Base-by-base conservation (phyloP, 2,797 vertebrate species). In the Heliangelus exortis region DNA sequence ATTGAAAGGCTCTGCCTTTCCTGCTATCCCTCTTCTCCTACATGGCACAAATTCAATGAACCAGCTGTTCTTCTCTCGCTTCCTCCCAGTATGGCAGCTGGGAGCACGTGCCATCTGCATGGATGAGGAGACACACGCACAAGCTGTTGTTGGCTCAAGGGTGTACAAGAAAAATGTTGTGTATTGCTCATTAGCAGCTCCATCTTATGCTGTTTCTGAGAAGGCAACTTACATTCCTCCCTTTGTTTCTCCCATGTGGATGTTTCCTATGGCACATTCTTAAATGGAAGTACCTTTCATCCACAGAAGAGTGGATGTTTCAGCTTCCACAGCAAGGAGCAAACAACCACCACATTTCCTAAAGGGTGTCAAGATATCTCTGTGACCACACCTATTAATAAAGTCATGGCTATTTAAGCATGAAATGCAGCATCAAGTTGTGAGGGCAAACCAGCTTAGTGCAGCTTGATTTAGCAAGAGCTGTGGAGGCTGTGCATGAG, bases 341-440 rank as follows among this genome's bases (percentile, higher is more conserved):
- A 87, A 79, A 6, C 34, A 53, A 26, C 20, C 25, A 23, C 55
- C 51, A 48, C 29, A 31, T 85, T 83, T 80, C 33, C 58, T 72
- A 26, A 92, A 92, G 39, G n/a, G 26, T 77, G 75, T 76, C 59
- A 87, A 85, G 87, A 73, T 71, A 68, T 69, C 45, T 84, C 57
- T 63, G 22, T 58, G 41, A 53, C 78, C 31, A 69, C 68, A 79
- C 18, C 34, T 68, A 57, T 65, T 83, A 84, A 84, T 71, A 66
- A 67, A 74, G 36, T 58, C 75, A 86, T 69, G 75, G 21, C 62
- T 87, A 79, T 82, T 92, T 91, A 63, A 90, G 58, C 50, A 71
- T 85, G 73, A 91, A 90, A 91, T 71, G 25, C 45, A 90, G 45
- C 31, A 73, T 51, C 29, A 50, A 17, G 18, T 67, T 87, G 22